Percentiles rank a stretch among this genome's conserved stretches.
Conservation (phyloP, 53 echinoderm and acorn worm species). For the Actinopyga echinites region DNA sequence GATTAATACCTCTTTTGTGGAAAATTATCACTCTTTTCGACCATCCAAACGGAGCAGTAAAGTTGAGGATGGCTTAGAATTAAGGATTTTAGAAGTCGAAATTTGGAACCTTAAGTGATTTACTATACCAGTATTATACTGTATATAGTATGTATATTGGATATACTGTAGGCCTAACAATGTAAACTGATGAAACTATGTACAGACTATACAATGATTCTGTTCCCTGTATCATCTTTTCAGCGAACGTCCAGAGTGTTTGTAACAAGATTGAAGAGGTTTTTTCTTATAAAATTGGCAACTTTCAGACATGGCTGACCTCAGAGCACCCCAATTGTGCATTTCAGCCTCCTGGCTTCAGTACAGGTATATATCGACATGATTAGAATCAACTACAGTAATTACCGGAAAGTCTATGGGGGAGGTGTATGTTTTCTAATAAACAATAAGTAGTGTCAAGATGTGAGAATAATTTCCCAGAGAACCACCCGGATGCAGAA, state of each 20-base stretch:
- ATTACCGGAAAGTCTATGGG: conserved; percentile 42
- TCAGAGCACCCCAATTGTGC: conserved; percentile 35
- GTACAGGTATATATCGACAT: conserved; percentile 35
- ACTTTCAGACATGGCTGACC: conserved; percentile 30
- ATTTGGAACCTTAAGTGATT: too few species aligned
- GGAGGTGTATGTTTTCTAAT: conserved; percentile 48
- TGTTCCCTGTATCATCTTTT: too few species aligned
- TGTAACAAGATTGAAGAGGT: conserved; percentile 46
- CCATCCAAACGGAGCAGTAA: too few species aligned
- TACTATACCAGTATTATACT: too few species aligned
- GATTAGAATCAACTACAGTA: conserved; percentile 38
- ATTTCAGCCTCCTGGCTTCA: conserved; percentile 50
- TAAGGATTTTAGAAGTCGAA: too few species aligned
- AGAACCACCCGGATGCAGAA: conserved; percentile 49
- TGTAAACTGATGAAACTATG: too few species aligned
- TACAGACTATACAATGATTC: too few species aligned
- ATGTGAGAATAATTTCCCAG: conserved; percentile 43
- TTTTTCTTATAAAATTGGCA: conserved; percentile 34
- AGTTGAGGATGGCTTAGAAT: too few species aligned
- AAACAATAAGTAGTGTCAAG: conserved; percentile 45
- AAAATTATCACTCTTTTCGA: too few species aligned
- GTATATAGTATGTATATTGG: too few species aligned
- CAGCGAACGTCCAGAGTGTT: conserved; percentile 29
- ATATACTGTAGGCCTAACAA: too few species aligned
- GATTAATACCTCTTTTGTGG: too few species aligned